phyloP scores from a whole-genome alignment of 2,113 vertebrate species.

The Serranochromis macrocephalus region DNA sequence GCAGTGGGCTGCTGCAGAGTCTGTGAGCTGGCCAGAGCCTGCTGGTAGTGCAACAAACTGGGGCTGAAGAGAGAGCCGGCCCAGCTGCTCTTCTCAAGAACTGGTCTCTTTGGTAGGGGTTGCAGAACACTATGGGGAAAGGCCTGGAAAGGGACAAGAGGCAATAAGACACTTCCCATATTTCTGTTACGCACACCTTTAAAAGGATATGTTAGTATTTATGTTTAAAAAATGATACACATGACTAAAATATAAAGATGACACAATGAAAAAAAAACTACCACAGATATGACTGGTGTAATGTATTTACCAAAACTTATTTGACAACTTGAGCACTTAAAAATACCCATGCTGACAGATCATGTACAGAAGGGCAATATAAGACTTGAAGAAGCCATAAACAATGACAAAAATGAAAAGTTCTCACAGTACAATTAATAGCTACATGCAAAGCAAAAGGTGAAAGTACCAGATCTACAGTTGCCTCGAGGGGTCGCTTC shows the following conservation, averaged over 20 bases:
- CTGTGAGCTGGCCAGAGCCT: conserved; percentile 89
- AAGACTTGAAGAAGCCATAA: conserved; percentile 44
- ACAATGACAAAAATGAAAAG: conserved; percentile 51
- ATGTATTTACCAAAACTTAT: conserved; percentile 5
- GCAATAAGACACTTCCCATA: background rate
- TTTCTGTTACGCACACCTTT: background rate
- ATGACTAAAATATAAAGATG: conserved; percentile 30
- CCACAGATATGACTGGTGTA: conserved; percentile 30
- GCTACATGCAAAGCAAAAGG: conserved; percentile 99
- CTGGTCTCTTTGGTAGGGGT: conserved; percentile 97
- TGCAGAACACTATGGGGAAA: conserved; percentile 92
- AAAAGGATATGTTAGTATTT: background rate
- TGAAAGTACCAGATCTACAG: conserved; percentile 99
- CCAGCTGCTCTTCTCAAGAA: conserved; percentile 93
- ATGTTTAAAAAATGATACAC: background rate
- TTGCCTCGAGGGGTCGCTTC: conserved; percentile 99
- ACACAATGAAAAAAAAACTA: conserved; percentile 19
- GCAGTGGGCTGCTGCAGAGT: conserved; percentile 80
- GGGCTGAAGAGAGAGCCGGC: conserved; percentile 87
- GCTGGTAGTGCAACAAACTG: conserved; percentile 97
- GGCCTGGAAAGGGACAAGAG: conserved; percentile 68
- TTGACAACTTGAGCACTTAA: conserved; percentile 11
- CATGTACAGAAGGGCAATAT: conserved; percentile 52
- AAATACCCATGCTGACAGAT: conserved; percentile 42
- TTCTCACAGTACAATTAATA: conserved; percentile 57